Percentiles rank a stretch among this genome's conserved stretches.
These are phyloP conservation scores for Cossypha polioptera DNA, from an alignment of 2,797 vertebrate species.

Conservation along the genomic window DNA sequence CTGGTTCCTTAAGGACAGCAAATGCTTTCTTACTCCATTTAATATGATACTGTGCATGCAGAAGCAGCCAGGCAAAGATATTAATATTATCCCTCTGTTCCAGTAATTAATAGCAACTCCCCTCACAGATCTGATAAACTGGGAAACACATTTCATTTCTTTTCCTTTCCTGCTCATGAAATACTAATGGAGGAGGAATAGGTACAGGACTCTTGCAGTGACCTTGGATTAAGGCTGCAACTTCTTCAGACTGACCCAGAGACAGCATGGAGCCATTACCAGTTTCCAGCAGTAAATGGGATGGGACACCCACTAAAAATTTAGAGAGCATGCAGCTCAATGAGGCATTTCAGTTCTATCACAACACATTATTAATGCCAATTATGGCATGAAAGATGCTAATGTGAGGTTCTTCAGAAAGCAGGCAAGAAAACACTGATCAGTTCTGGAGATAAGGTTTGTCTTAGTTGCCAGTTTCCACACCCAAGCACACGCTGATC, in stretches of 20 bases:
- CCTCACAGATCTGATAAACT: constrained; percentile 9
- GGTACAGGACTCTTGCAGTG: neutral
- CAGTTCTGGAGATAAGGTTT: neutral
- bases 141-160: constrained; percentile 1
- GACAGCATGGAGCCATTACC: neutral
- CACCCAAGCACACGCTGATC: neutral
- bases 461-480: neutral
- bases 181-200: neutral
- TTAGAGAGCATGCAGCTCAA: constrained; percentile 9
- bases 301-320: neutral
- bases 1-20: neutral
- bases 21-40: neutral
- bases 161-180: neutral
- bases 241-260: neutral
- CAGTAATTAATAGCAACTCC: constrained; percentile 45
- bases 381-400: constrained; percentile 29
- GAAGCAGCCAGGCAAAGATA: neutral
- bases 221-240: neutral
- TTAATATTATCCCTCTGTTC: neutral
- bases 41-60: neutral
- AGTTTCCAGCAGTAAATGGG: neutral
- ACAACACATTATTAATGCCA: constrained; percentile 40
- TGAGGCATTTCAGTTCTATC: constrained; percentile 18
- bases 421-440: neutral
- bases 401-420: neutral